Evolutionary conservation across 1,140 invertebrate species (phyloP).

Genomic region (Holcopasites calliopsidis): DNA sequence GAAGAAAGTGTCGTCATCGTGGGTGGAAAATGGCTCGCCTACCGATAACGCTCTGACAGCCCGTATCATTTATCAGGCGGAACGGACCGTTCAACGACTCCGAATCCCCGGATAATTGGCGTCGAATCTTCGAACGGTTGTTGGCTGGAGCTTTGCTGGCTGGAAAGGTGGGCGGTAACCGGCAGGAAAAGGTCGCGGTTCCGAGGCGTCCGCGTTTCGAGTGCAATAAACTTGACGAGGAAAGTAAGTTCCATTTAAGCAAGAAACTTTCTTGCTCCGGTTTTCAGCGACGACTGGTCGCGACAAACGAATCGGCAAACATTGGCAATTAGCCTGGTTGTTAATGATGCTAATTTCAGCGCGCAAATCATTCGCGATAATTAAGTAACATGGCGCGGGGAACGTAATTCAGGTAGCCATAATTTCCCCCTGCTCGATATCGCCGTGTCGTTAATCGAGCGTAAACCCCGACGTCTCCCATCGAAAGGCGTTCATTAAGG

Average conservation of each 20-base stretch:
- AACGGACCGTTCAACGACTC: not conserved
- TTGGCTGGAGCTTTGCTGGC: not conserved
- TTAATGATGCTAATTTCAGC: not conserved
- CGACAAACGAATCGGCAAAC: not conserved
- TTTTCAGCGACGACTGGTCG: not conserved
- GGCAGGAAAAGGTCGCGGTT: not conserved
- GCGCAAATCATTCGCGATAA: slow-evolving; percentile 1
- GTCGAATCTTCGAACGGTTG: not conserved
- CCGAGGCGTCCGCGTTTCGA: not conserved
- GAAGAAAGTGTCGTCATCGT: not conserved
- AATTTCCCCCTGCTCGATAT: slow-evolving; percentile 9
- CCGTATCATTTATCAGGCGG: not conserved
- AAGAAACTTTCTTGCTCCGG: not conserved
- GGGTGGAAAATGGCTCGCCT: not conserved
- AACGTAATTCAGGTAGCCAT: not conserved
- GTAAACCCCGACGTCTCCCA: not conserved
- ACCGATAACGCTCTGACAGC: not conserved
- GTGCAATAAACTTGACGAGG: not conserved
- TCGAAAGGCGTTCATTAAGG: not conserved
- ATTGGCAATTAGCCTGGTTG: not conserved
- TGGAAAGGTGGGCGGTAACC: not conserved
- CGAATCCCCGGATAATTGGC: slow-evolving; percentile 12
- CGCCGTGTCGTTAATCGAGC: not conserved
- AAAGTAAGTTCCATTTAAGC: not conserved
- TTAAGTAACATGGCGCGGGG: not conserved